Evolutionary conservation across 1,140 invertebrate species (phyloP).

Genomic region (Temnothorax curvispinosus): DNA sequence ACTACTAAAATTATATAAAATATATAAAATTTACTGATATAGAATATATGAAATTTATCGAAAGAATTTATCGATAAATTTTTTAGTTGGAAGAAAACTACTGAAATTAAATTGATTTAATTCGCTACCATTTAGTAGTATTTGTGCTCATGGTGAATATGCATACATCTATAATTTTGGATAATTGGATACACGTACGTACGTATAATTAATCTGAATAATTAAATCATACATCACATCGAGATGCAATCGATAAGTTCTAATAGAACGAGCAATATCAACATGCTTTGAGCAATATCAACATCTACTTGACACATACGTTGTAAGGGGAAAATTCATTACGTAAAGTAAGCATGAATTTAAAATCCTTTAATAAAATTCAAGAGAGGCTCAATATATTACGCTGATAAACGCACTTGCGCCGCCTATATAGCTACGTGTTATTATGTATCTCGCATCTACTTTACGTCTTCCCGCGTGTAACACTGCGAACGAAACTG

Average conservation of each 20-base stretch:
- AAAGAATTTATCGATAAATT: background rate
- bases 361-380: slow-evolving; percentile 50
- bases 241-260: slow-evolving; percentile 24
- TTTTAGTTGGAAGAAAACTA: background rate
- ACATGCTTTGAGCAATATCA: slow-evolving; percentile 22
- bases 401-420: slow-evolving; percentile 25
- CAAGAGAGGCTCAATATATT: slow-evolving; percentile 27
- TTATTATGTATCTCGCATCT: slow-evolving; percentile 43
- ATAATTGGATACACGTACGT: background rate
- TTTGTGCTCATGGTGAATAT: slow-evolving; percentile 7
- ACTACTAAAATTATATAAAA: background rate
- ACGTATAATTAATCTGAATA: background rate
- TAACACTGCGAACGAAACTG: slow-evolving; percentile 19
- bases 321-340: background rate
- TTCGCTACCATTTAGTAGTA: background rate
- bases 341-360: slow-evolving; percentile 34
- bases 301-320: slow-evolving; percentile 24
- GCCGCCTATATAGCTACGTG: background rate
- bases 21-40: background rate
- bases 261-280: slow-evolving; percentile 32
- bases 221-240: slow-evolving; percentile 18
- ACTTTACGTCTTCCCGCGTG: slow-evolving; percentile 30
- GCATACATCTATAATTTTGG: slow-evolving; percentile 5
- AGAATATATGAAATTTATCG: background rate
- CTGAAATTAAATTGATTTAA: background rate